These are phyloP conservation scores for Macrophya alboannulata DNA, from an alignment of 2,888 invertebrate genomes.

Conservation along the genomic window DNA sequence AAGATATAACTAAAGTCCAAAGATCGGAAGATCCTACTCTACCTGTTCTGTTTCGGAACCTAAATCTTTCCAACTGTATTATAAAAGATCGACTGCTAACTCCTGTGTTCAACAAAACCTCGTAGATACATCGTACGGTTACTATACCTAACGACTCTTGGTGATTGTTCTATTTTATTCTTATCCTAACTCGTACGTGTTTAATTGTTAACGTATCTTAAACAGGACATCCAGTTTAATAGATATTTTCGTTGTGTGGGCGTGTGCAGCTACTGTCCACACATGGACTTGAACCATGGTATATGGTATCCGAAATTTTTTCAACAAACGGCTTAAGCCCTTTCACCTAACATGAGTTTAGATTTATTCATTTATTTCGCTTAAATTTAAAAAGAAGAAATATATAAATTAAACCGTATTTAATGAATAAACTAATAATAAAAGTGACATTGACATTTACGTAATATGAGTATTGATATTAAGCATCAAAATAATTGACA, in stretches of 20 bases:
- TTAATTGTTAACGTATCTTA: constrained; percentile 7
- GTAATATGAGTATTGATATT: constrained; percentile 22
- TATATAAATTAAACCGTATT: neutral
- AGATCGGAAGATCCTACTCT: constrained; percentile 6
- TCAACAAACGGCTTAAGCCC: constrained; percentile 28
- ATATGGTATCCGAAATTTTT: constrained; percentile 32
- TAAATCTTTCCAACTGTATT: neutral
- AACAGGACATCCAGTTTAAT: constrained; percentile 17
- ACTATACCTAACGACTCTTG: neutral
- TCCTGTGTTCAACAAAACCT: constrained; percentile 2
- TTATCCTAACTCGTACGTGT: neutral
- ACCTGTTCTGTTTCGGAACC: constrained; percentile 2
- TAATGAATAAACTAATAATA: neutral
- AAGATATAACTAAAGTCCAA: neutral
- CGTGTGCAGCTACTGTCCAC: constrained; percentile 49
- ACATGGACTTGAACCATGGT: constrained; percentile 48
- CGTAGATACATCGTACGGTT: neutral
- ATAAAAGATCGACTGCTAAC: neutral
- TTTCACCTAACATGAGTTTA: constrained; percentile 20
- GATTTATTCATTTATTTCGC: neutral
- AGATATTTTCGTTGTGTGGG: constrained; percentile 51
- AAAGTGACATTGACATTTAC: constrained; percentile 15
- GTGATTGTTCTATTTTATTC: neutral
- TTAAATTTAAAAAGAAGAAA: neutral
- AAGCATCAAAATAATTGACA: constrained; percentile 34